phyloP scores from a whole-genome alignment of 35 echinoderm and acorn worm genomes.

The Ophioderma brevispina region DNA sequence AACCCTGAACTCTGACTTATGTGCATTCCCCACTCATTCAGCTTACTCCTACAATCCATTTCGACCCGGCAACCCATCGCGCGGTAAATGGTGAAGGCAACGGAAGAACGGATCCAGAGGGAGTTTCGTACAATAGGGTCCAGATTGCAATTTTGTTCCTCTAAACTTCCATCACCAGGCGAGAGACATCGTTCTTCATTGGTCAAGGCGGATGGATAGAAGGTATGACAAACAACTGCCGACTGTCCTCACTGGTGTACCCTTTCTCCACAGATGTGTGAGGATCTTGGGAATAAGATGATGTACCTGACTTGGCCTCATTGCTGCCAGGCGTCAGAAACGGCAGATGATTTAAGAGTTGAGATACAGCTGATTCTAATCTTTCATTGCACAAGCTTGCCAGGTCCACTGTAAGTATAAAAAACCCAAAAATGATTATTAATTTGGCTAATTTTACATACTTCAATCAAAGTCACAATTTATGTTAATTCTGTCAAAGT shows the following conservation, averaged over 20 bases:
- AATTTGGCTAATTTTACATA: no score
- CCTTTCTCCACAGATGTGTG: constrained; percentile 65
- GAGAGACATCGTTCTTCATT: constrained; percentile 84
- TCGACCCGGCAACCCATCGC: neutral
- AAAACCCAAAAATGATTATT: no score
- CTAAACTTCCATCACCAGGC: constrained; percentile 67
- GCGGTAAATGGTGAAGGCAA: constrained; percentile 37
- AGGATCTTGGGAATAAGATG: constrained; percentile 94
- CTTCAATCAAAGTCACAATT: no score
- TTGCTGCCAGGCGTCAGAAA: constrained; percentile 81
- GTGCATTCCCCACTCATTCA: constrained; percentile 63
- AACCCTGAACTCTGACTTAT: constrained; percentile 50
- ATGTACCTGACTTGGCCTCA: constrained; percentile 87
- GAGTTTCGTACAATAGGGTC: neutral
- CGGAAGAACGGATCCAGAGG: constrained; percentile 32
- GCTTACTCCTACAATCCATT: constrained; percentile 38
- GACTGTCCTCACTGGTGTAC: constrained; percentile 74
- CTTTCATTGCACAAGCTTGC: constrained; percentile 77
- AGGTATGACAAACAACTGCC: constrained; percentile 84
- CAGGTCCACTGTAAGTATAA: constrained; percentile 78
- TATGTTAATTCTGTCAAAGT: no score
- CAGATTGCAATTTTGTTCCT: constrained; percentile 62
- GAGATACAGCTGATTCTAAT: constrained; percentile 71
- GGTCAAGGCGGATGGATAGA: constrained; percentile 93
- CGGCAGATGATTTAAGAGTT: constrained; percentile 89